Percentiles rank a stretch among this genome's conserved stretches.
Conservation (phyloP, 2,113 vertebrate species). For the Gnathonemus echidnorhynchus region DNA sequence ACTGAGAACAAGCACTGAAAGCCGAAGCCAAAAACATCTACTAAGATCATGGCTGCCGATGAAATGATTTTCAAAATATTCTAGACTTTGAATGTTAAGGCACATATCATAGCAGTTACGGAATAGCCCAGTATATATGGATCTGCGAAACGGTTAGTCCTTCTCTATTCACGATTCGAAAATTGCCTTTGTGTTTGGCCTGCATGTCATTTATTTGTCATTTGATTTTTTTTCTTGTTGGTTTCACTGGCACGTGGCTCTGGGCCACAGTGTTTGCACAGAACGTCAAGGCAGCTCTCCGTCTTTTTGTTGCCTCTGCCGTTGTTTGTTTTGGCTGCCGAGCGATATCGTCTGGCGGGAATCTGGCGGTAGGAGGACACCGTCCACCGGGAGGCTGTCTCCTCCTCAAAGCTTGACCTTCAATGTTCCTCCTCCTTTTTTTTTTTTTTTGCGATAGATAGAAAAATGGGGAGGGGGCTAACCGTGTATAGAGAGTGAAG, state of each 20-base stretch:
- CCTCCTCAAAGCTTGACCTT: conserved; percentile 20
- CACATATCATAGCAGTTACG: background rate
- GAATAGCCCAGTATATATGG: background rate
- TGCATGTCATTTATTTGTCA: background rate
- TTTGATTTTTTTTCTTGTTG: background rate
- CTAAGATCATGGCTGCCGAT: background rate
- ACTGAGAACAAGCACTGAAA: background rate
- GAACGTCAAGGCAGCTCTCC: background rate
- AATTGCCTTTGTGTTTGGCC: background rate
- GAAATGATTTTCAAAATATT: background rate
- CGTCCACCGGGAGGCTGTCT: background rate
- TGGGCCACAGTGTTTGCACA: background rate
- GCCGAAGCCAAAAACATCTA: background rate
- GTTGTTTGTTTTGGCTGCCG: background rate
- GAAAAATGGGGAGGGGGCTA: background rate
- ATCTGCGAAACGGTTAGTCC: background rate
- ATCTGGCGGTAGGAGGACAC: background rate
- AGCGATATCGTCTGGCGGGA: background rate
- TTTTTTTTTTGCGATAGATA: background rate
- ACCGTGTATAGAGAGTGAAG: conserved; percentile 9
- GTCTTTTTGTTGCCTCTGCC: background rate
- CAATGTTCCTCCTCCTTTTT: conserved; percentile 15
- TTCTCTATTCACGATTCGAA: background rate
- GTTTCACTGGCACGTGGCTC: background rate
- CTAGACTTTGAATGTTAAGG: background rate